Conservation (phyloP, 2,797 vertebrate species). For the Rallus crepitans region DNA sequence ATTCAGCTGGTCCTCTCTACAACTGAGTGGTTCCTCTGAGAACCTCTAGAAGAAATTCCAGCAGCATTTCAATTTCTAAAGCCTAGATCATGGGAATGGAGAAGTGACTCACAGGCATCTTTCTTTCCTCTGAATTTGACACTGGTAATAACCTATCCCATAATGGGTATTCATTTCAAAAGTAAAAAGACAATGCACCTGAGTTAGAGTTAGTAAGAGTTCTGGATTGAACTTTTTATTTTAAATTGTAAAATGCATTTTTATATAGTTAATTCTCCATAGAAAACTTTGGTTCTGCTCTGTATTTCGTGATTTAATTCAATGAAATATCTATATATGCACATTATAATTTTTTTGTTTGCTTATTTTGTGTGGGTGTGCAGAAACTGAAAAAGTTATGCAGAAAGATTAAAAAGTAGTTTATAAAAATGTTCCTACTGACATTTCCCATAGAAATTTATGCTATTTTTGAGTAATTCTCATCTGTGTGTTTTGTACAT, state of each 20-base stretch:
- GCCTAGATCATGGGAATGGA: not conserved
- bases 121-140: not conserved
- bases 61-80: not conserved
- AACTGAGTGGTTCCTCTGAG: not conserved
- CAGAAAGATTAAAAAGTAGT: not conserved
- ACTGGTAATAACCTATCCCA: not conserved
- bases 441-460: conserved; percentile 1
- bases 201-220: not conserved
- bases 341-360: not conserved
- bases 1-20: not conserved
- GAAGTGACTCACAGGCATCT: not conserved
- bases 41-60: not conserved
- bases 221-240: not conserved
- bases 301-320: not conserved
- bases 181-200: not conserved
- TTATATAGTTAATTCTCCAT: not conserved
- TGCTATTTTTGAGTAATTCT: not conserved
- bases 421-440: conserved; percentile 5
- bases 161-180: not conserved
- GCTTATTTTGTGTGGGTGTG: conserved; percentile 11
- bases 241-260: not conserved
- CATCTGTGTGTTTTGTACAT: not conserved
- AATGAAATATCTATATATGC: not conserved
- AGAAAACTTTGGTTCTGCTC: not conserved
- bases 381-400: not conserved